Base-by-base conservation (phyloP, 2,888 invertebrate species). In the Cataglyphis altisquamis region DNA sequence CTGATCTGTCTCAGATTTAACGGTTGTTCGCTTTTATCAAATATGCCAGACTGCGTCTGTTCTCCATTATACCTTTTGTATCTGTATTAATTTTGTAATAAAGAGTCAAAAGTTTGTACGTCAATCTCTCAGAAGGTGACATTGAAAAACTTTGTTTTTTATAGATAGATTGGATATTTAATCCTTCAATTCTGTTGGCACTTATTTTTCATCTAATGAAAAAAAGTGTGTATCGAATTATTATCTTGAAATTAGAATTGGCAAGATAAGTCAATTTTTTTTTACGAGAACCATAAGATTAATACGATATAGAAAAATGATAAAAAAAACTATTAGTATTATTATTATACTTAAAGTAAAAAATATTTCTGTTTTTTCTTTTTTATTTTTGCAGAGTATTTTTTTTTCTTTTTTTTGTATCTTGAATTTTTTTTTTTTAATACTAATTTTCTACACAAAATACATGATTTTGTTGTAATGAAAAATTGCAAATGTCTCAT, bases 1-100 rank as follows among this genome's bases (percentile, higher is more conserved):
- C 84, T 75, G 84, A 82, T 84, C 80, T 82, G 84, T 87, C 88
- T 87, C 89, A 86, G 90, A 91, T 92, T 91, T 92, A 92, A 93
- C 92, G 90, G 91, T 84, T 72, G 83, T 89, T 88, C 84, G 85
- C 83, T 66, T 21, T 9, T 68, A 15, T 57, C 62, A 39, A 41
- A 45, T 83, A 80, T 62, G 77, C 80, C 82, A 82, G 82, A 67
- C 83, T 62, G 70, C 74, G 63, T 85, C 70, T 74, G 72, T 84
- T 83, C 78, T 70, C 82, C 70, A 25, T 39, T 18, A 21, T 21
- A 12, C 77, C 72, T 74, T 67, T 45, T 52, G 41, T 29, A 55
- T 36, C 21, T 57, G 57, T 32, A 36, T 68, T 57, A 57, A 78
- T 68, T 78, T 68, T 21, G 1, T 41, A 8, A n/a, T 25, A 10